These are phyloP conservation scores for Invenusta paracnida DNA, from an alignment of 2,888 invertebrate genomes.

Conservation along the genomic window DNA sequence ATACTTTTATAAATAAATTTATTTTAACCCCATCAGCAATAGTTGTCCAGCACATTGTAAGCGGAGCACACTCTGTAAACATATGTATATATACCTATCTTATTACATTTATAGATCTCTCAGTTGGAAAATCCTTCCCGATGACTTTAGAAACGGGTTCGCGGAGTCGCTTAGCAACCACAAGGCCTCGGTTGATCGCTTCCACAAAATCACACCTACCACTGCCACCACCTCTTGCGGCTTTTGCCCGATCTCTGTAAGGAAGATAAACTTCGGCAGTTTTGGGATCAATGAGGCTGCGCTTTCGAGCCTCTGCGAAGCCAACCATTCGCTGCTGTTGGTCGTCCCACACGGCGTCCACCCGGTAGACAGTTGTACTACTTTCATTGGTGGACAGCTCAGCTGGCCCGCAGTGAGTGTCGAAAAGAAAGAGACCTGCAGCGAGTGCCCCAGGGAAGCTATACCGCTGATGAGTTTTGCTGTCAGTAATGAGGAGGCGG, in stretches of 20 bases:
- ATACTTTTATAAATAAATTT: too few relatives aligned
- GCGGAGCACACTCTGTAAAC: too few relatives aligned
- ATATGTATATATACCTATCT: too few relatives aligned
- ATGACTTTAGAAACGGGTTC: background rate
- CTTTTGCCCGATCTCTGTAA: background rate
- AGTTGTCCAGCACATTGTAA: too few relatives aligned
- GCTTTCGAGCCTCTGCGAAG: background rate
- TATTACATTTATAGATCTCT: background rate
- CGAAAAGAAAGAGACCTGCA: background rate
- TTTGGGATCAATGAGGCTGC: background rate
- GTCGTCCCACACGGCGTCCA: background rate
- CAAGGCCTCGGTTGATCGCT: background rate
- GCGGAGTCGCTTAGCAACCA: background rate
- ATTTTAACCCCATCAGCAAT: too few relatives aligned
- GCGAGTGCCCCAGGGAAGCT: background rate
- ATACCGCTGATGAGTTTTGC: background rate
- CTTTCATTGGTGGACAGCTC: background rate
- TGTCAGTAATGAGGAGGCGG: background rate
- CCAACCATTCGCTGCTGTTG: background rate
- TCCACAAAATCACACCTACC: background rate
- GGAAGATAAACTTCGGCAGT: background rate
- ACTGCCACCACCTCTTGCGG: background rate
- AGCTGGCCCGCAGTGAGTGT: background rate
- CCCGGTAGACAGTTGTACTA: background rate
- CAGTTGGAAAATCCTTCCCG: background rate